Base-by-base conservation (phyloP, 2,797 vertebrate genomes). In the Aulostomus chinensis region DNA sequence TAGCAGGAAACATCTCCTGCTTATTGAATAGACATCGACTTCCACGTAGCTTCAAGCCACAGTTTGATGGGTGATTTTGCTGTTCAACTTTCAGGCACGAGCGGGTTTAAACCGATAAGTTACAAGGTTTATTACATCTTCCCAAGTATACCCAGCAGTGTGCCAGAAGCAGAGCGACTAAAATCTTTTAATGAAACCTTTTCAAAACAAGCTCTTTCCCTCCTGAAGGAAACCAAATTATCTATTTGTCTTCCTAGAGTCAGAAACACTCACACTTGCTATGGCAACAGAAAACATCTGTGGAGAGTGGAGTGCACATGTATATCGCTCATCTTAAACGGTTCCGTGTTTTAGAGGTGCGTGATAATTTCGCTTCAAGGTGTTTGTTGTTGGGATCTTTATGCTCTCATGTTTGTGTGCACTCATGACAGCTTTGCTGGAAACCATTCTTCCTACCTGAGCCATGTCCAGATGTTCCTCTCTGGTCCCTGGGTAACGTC, bases 21-120 rank as follows among this genome's bases (percentile, higher is more conserved):
- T 82, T 75, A 91, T 87, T 58, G 39, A 78, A 84, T 90, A 85
- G 73, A 78, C 68, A 90, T 90, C n/a, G 80, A 88, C 65, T 70
- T 34, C 62, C 65, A 30, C 34, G 39, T 78, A 54, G 79, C 82
- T 74, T 51, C 20, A 17, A 66, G 77, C 67, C 57, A 73, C 64
- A 12, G 29, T 68, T 60, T 78, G 57, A 82, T 69, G 50, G 78
- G 43, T 58, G 32, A 80, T 81, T 77, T 66, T 17, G 56, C 33
- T 35, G 22, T 49, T 49, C 13, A 46, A 54, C 67, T 72, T 76
- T 73, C 72, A 67, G 59, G 54, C 61, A 68, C 16, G 41, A 56
- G 54, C 66, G 4, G 35, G 22, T 51, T 61, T 86, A 88, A 88
- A 78, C 26, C 20, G 54, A 85, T 87, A 68, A 80, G 43, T 62